Conservation (phyloP, 2,797 vertebrate genomes). For the Halcyon chelicuti region DNA sequence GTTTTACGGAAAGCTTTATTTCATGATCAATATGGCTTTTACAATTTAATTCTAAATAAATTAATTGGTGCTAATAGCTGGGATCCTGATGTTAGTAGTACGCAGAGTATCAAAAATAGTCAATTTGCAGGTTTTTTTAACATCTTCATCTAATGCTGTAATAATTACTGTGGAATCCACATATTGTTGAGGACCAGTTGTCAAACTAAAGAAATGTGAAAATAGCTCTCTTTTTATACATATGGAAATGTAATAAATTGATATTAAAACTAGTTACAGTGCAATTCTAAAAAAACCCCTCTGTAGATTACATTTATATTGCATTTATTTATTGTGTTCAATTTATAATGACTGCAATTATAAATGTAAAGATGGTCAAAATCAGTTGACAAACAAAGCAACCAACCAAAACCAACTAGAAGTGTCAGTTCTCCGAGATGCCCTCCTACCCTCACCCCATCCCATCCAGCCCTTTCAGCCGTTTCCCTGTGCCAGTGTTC, state of each 20-base stretch:
- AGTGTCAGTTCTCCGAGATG: background rate
- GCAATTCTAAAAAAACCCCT: background rate
- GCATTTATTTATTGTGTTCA: conserved; percentile 34
- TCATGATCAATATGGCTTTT: background rate
- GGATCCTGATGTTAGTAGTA: conserved; percentile 13
- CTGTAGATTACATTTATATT: conserved; percentile 60
- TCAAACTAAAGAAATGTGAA: conserved; percentile 50
- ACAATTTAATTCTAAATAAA: conserved; percentile 26
- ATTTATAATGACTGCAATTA: conserved; percentile 52
- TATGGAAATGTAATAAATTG: conserved; percentile 61
- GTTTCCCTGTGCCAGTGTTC: background rate
- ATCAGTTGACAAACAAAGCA: background rate
- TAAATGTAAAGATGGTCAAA: conserved; percentile 49
- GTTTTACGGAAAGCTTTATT: background rate
- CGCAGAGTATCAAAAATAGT: conserved; percentile 8
- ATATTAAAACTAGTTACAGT: conserved; percentile 36
- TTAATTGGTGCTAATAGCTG: conserved; percentile 52
- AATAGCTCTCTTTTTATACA: conserved; percentile 40
- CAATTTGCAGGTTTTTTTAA: background rate
- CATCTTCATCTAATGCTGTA: conserved; percentile 43
- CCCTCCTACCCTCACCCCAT: background rate
- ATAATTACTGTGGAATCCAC: conserved; percentile 7
- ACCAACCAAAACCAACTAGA: background rate
- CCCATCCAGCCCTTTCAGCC: background rate
- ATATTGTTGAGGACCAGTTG: conserved; percentile 9